phyloP scores from a whole-genome alignment of 2,797 vertebrate genomes.

The Gymnoscopelus microlampas region DNA sequence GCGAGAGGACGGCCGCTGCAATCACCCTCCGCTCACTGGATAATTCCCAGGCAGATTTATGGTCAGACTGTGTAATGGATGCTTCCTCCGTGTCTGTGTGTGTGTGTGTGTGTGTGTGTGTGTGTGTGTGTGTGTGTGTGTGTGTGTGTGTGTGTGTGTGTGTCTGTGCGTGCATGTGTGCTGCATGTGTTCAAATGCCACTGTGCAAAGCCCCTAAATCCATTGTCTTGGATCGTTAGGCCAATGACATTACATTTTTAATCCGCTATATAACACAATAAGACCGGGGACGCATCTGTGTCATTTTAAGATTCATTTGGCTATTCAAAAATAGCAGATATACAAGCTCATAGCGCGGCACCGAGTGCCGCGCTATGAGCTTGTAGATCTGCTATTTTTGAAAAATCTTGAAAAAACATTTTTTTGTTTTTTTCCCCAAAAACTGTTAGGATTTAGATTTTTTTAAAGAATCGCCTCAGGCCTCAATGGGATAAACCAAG shows the following conservation, averaged over 20 bases:
- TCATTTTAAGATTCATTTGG: no score
- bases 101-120: slow-evolving; percentile 38
- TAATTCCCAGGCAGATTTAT: slow-evolving; percentile 92
- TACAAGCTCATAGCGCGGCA: no score
- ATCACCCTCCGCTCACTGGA: slow-evolving; percentile 88
- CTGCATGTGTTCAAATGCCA: background rate
- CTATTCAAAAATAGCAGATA: no score
- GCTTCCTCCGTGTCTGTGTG: slow-evolving; percentile 76
- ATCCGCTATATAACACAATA: slow-evolving; percentile 90
- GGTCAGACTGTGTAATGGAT: slow-evolving; percentile 89
- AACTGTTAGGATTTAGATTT: no score
- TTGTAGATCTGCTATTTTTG: no score
- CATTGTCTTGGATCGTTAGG: slow-evolving; percentile 76
- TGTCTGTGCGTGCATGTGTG: slow-evolving; percentile 71
- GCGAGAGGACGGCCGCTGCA: slow-evolving; percentile 85
- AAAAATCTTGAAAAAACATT: no score
- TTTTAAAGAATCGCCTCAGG: no score
- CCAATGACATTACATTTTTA: slow-evolving; percentile 86
- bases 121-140: slow-evolving; percentile 1
- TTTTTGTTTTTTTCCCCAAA: no score
- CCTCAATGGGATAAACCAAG: no score
- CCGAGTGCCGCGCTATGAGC: no score
- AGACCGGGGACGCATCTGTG: no score
- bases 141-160: slow-evolving; percentile 10
- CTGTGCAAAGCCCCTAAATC: slow-evolving; percentile 22